A percentile compares a stretch with the other conserved stretches of the same genome.
These are phyloP conservation scores for Vulpes ferrilata DNA, from an alignment of 2,113 vertebrate species.

Conservation along the genomic window DNA sequence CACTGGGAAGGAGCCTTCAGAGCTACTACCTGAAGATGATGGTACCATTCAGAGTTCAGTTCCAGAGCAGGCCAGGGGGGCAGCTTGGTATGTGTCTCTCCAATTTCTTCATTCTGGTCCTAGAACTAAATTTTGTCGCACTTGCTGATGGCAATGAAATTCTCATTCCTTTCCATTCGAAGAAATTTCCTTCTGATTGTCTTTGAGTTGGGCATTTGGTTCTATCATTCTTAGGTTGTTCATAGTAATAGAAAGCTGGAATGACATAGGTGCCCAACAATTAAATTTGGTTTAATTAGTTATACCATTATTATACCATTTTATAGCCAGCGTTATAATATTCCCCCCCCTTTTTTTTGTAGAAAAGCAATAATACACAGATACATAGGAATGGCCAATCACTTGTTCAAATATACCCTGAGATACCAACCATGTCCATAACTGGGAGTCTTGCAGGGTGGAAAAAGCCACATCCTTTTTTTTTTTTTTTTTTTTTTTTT, in stretches of 20 bases:
- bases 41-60: accelerated
- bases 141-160: accelerated
- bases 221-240: background rate
- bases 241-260: background rate
- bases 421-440: background rate
- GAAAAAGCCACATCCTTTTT: background rate
- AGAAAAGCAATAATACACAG: background rate
- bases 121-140: too few species aligned
- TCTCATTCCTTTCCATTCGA: background rate
- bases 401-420: background rate
- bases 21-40: background rate
- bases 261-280: background rate
- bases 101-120: background rate
- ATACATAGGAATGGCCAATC: background rate
- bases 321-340: background rate
- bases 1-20: accelerated
- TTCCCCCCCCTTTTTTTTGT: background rate
- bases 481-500: background rate
- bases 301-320: background rate
- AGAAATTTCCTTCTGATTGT: background rate
- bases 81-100: background rate
- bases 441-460: background rate
- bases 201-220: background rate
- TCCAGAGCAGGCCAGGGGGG: background rate
- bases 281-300: background rate